These are phyloP conservation scores for Lepus timidus DNA, from an alignment of 2,113 vertebrate genomes.

Conservation along the genomic window DNA sequence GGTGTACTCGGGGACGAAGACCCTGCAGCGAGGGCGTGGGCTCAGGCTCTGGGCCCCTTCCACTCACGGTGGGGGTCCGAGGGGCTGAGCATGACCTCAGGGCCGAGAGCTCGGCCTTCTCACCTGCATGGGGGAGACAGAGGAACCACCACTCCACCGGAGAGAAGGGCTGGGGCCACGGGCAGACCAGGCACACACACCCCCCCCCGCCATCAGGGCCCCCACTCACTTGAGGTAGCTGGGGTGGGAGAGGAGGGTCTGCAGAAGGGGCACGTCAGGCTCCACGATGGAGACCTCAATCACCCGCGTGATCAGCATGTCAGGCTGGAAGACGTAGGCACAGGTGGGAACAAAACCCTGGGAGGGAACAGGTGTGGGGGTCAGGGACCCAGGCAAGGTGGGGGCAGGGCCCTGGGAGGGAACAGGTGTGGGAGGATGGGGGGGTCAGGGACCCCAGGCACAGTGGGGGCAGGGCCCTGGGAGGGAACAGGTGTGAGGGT, in stretches of 20 bases:
- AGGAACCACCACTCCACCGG: not conserved
- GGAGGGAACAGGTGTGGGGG: constrained; percentile 15
- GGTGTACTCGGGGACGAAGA: constrained; percentile 93
- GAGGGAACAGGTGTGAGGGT: not conserved
- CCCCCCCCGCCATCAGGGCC: not conserved
- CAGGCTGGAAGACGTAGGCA: constrained; percentile 95
- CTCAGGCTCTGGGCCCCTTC: not conserved
- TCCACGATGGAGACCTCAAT: constrained; percentile 91
- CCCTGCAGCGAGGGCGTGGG: constrained; percentile 80
- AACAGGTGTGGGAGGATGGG: not conserved
- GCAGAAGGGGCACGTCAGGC: constrained; percentile 83
- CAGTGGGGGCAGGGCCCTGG: not conserved
- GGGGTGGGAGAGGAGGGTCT: constrained; percentile 86
- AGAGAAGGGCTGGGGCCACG: not conserved
- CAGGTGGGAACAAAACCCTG: constrained; percentile 94
- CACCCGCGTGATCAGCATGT: constrained; percentile 92
- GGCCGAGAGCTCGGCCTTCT: not conserved
- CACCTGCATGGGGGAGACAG: not conserved
- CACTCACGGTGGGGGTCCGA: too few species aligned
- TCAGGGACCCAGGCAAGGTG: not conserved
- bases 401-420: too few species aligned
- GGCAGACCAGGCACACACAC: not conserved
- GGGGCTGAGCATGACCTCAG: not conserved
- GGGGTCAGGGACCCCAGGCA: not conserved
- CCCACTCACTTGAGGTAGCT: constrained; percentile 94